Evolutionary conservation across 2,888 invertebrate species (phyloP), one percentile per base, ranked within the genome.

Genomic region (Lithophane semibrunnea): DNA sequence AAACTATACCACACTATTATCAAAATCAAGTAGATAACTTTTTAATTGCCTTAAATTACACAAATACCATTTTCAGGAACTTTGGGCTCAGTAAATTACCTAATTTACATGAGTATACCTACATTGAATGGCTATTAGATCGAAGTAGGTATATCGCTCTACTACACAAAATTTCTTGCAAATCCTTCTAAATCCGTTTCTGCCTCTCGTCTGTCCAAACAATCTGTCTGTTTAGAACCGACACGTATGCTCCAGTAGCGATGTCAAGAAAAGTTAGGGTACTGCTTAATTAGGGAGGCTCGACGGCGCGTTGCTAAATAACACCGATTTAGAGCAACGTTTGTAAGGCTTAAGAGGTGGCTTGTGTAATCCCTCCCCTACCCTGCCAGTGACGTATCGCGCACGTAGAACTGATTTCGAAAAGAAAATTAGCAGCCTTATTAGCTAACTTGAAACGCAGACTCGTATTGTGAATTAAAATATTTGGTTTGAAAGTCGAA

Each of bases 181-280:
- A 92, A 92, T 91, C 92, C 92, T 88, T 77, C 87, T 75, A 88
- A 93, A 91, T 91, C 92, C 91, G 87, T 90, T 91, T 89, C 90
- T 90, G 90, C 90, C 90, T 90, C 91, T 92, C 90, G 91, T 88
- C 90, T 91, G 93, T 92, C 93, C 92, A 92, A 94, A 92, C 93
- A 93, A 94, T 93, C 90, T 90, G 86, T 93, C 90, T 91, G 86
- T 88, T 88, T 79, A 88, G 83, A 86, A 84, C 84, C 84, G 86
- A 85, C 90, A 92, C 92, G 90, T 90, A 92, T 89, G 93, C 92
- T 83, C 87, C 89, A 89, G 89, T 90, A 87, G 89, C 85, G 88
- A 91, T 90, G 95, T 94, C 94, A 94, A 92, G 94, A 93, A 94
- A 95, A 95, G 94, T 94, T 94, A 94, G 93, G 92, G 92, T 89